A percentile compares a stretch with the other conserved stretches of the same genome.
Evolutionary conservation across 1,140 invertebrate species (phyloP).

Genomic region (Globodera ellingtonae): DNA sequence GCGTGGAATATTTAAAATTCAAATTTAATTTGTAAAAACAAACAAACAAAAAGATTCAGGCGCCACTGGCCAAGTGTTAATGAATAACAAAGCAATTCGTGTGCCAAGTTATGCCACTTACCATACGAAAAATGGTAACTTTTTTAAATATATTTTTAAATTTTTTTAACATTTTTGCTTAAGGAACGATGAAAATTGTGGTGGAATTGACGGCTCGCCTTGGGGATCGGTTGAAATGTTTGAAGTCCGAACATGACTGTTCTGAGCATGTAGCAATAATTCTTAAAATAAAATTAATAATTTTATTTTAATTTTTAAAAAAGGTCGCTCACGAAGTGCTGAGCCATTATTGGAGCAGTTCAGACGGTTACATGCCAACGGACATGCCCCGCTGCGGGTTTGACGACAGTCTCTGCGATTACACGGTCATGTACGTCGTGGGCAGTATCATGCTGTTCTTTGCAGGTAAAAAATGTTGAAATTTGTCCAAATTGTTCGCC

Average conservation of each 20-base stretch:
- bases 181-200: constrained; percentile 59
- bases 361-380: constrained; percentile 21
- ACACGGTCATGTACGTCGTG: constrained; percentile 53
- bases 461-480: neutral
- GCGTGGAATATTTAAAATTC: too few species aligned
- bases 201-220: constrained; percentile 61
- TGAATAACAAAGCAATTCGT: constrained; percentile 63
- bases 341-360: constrained; percentile 57
- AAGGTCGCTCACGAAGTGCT: constrained; percentile 60
- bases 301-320: neutral
- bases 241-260: constrained; percentile 51
- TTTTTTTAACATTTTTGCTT: neutral
- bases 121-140: constrained; percentile 47
- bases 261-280: constrained; percentile 57
- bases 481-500: too few species aligned
- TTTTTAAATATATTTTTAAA: neutral
- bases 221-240: constrained; percentile 52
- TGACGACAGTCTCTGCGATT: constrained; percentile 62
- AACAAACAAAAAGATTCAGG: constrained; percentile 33
- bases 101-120: constrained; percentile 65
- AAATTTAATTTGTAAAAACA: too few species aligned
- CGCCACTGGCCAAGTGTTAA: constrained; percentile 61
- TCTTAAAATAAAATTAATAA: neutral
- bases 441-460: constrained; percentile 53
- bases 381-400: constrained; percentile 63